Percentiles rank a stretch among this genome's conserved stretches.
phyloP scores from a whole-genome alignment of 1,140 invertebrate species.

The Patella vulgata region DNA sequence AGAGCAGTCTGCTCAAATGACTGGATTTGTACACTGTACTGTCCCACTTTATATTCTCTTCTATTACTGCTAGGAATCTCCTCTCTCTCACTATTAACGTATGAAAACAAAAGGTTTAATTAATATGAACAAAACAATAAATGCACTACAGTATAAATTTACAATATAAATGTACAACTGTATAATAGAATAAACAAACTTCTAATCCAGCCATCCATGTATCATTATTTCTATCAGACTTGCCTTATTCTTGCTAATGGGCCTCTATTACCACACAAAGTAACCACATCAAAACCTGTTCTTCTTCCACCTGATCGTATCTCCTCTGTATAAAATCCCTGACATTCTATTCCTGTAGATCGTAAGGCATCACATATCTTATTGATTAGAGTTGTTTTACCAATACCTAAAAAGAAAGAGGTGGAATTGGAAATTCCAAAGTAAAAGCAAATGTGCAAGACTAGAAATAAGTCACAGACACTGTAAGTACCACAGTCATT shows the following conservation, averaged over 20 bases:
- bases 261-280: constrained; percentile 65
- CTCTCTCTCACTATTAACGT: constrained; percentile 18
- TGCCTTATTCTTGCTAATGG: constrained; percentile 70
- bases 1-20: constrained; percentile 72
- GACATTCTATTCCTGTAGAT: constrained; percentile 54
- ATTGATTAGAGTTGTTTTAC: constrained; percentile 74
- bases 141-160: not conserved
- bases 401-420: constrained; percentile 71
- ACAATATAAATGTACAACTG: not conserved
- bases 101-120: not conserved
- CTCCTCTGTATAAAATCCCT: constrained; percentile 76
- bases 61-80: not conserved
- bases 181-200: not conserved
- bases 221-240: no score
- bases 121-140: not conserved
- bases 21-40: constrained; percentile 71
- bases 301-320: constrained; percentile 67
- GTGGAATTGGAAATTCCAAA: no score
- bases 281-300: constrained; percentile 74
- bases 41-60: constrained; percentile 69
- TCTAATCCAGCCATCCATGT: not conserved
- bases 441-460: no score
- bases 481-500: no score
- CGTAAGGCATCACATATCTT: constrained; percentile 66
- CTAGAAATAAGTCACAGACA: no score